phyloP scores from a whole-genome alignment of 2,113 vertebrate species.

The Heterotis niloticus region DNA sequence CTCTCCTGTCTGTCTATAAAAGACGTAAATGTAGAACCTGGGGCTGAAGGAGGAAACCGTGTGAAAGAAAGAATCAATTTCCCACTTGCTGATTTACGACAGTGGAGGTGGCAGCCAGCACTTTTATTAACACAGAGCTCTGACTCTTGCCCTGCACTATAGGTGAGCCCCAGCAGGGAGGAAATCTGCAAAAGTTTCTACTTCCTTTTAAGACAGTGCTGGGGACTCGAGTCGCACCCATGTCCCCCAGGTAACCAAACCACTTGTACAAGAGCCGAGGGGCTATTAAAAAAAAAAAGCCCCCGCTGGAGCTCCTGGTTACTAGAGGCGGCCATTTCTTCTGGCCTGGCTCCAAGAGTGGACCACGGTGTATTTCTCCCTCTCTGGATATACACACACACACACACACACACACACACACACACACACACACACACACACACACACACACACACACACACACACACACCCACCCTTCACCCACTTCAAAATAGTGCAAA shows the following conservation, averaged over 20 bases:
- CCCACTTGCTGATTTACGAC: constrained; percentile 40
- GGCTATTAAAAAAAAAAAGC: constrained; percentile 22
- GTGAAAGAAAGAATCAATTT: constrained; percentile 45
- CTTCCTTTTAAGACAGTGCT: constrained; percentile 35
- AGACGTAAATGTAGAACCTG: constrained; percentile 35
- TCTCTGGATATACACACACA: no score
- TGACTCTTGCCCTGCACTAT: constrained; percentile 34
- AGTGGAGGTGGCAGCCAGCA: constrained; percentile 37
- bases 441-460: no score
- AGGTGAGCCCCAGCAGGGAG: constrained; percentile 34
- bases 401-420: no score
- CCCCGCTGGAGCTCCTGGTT: constrained; percentile 63
- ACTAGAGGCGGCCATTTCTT: constrained; percentile 71
- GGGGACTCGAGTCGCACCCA: constrained; percentile 34
- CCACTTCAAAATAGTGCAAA: not conserved
- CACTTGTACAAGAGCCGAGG: constrained; percentile 9
- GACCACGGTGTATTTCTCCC: constrained; percentile 72
- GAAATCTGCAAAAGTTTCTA: constrained; percentile 40
- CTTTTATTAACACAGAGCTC: constrained; percentile 38
- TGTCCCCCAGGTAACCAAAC: constrained; percentile 38
- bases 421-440: no score
- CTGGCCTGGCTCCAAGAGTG: constrained; percentile 64
- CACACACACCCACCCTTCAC: no score
- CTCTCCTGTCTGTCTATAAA: constrained; percentile 45
- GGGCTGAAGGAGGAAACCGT: constrained; percentile 40